These are phyloP conservation scores for Capitulum mitella DNA, from an alignment of 2,888 invertebrate genomes.

Conservation along the genomic window DNA sequence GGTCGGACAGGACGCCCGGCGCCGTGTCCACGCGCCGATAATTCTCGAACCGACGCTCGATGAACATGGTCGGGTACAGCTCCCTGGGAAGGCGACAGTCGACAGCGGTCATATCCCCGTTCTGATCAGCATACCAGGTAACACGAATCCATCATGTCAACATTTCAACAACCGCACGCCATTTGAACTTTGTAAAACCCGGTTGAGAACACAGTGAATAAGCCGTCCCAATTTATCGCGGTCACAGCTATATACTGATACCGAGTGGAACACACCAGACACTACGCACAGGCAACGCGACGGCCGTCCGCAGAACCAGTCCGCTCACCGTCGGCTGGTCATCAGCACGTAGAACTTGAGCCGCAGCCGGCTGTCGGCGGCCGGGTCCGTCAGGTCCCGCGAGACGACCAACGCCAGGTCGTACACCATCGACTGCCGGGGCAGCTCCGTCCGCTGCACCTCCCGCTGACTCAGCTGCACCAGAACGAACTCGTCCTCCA, in stretches of 20 bases:
- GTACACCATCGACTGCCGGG: conserved; percentile 57
- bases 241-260: too few relatives aligned
- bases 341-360: conserved; percentile 56
- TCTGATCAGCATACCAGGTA: too few relatives aligned
- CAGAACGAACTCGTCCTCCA: conserved; percentile 55
- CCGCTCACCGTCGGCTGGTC: conserved; percentile 51
- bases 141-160: too few relatives aligned
- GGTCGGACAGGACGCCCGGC: background rate
- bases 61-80: background rate
- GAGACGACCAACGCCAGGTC: conserved; percentile 59
- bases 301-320: too few relatives aligned
- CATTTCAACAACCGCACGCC: too few relatives aligned
- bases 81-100: too few relatives aligned
- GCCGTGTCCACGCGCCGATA: conserved; percentile 19
- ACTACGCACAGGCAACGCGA: too few relatives aligned
- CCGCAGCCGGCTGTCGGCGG: conserved; percentile 42
- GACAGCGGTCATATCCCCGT: too few relatives aligned
- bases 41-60: conserved; percentile 12
- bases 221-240: too few relatives aligned
- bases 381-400: conserved; percentile 44
- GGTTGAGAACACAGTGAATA: too few relatives aligned
- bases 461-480: conserved; percentile 54
- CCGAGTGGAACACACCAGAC: too few relatives aligned
- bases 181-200: too few relatives aligned
- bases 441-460: conserved; percentile 53